Evolutionary conservation across 2,888 invertebrate genomes (phyloP), one percentile per base, ranked within the genome.

Genomic region (Drosophila algonquin): DNA sequence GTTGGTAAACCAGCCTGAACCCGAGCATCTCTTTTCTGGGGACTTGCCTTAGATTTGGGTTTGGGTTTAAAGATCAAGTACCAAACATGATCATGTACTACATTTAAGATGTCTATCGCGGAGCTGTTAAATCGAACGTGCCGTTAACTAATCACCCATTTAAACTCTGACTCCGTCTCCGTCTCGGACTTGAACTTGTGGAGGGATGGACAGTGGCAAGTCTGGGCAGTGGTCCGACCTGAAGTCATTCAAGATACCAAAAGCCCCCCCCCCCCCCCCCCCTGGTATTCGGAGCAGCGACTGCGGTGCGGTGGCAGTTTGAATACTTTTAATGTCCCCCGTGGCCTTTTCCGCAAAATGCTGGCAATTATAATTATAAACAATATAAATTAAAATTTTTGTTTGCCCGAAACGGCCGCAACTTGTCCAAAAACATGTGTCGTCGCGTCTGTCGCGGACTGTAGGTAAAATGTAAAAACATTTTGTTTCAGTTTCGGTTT

Each of bases 331-430:
- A 79, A 89, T 89, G 89, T 71, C 54, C 65, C 52, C 27, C 50
- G 68, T 89, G 83, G 81, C 83, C 89, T 83, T 89, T 83, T 81
- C 60, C 68, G 74, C 73, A 65, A 67, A 73, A 65, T 27, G 65
- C 52, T 68, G 70, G 68, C 68, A 81, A 84, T 87, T 81, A 89
- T 89, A 89, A 89, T 87, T 89, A 77, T 77, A 84, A 81, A 75
- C 81, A 73, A 75, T 79, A 72, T 76, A 76, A 60, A 75, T 68
- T 81, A 78, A 65, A 88, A 76, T 80, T 83, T 82, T 73, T 51
- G 60, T 73, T 72, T 65, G 55, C 67, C 46, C 51, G 46, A 67
- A 67, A 65, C 74, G 71, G 80, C 59, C 64, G 71, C 64, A 80
- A 70, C 67, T 64, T 67, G 87, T 73, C 59, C 72, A 67, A 77